Conservation (phyloP, 2,113 vertebrate species). For the Phodopus roborovskii region DNA sequence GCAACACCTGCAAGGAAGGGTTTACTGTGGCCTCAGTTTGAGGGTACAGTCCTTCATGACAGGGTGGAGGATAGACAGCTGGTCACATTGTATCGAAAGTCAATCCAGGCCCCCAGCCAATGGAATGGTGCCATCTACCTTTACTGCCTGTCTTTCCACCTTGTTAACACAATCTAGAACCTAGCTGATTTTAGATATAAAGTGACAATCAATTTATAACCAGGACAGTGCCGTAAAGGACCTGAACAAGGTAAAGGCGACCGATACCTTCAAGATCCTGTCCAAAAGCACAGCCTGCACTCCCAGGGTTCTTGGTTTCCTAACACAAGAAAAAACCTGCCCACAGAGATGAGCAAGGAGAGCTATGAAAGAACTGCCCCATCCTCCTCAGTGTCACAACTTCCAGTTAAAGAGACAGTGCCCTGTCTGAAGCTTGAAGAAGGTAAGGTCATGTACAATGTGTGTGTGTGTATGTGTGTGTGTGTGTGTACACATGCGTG, state of each 20-base stretch:
- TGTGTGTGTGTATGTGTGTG: neutral
- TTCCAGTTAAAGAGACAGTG: neutral
- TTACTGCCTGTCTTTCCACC: neutral
- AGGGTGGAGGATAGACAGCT: neutral
- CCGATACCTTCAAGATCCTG: neutral
- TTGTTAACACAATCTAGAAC: neutral
- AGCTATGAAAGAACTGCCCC: neutral
- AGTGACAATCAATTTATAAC: neutral
- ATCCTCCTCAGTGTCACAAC: neutral
- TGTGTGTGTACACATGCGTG: neutral
- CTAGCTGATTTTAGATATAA: neutral
- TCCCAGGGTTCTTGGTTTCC: neutral
- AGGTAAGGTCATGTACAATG: neutral
- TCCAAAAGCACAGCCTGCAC: neutral
- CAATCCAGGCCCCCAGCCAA: neutral
- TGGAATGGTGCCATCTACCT: neutral
- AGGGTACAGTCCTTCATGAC: neutral
- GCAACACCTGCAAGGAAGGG: neutral
- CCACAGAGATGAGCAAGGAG: accelerated
- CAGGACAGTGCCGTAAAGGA: neutral
- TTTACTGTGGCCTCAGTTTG: neutral
- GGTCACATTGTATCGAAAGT: neutral
- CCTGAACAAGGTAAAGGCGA: neutral
- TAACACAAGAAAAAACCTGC: neutral
- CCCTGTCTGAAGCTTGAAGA: neutral